These are phyloP conservation scores for Rhinolophus ferrumequinum DNA, from an alignment of 2,113 vertebrate species.

Conservation along the genomic window DNA sequence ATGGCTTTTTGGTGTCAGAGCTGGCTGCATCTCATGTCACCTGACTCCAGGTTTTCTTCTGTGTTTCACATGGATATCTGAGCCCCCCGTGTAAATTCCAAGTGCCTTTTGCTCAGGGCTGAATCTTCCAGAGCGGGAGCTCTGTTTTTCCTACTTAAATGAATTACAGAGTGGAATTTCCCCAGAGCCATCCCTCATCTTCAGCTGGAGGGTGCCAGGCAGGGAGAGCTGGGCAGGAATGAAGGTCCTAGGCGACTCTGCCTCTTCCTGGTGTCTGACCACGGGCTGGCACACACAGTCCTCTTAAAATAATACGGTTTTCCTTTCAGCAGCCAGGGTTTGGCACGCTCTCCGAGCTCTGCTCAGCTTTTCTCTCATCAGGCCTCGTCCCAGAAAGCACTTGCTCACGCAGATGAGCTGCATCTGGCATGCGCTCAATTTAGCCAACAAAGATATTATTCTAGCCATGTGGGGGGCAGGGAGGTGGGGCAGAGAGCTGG, in stretches of 20 bases:
- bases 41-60: background rate
- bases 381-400: conserved; percentile 28
- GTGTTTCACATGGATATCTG: background rate
- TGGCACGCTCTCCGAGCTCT: background rate
- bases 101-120: background rate
- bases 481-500: background rate
- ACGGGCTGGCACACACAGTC: background rate
- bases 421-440: background rate
- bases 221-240: background rate
- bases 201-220: background rate
- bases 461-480: background rate
- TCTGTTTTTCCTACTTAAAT: conserved; percentile 61
- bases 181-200: conserved; percentile 35
- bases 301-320: background rate
- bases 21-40: background rate
- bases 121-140: conserved; percentile 37
- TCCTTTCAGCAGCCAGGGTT: conserved; percentile 18
- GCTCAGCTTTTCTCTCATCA: conserved; percentile 3
- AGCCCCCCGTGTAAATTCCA: background rate
- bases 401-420: conserved; percentile 44
- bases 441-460: background rate
- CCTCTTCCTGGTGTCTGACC: conserved; percentile 1
- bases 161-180: conserved; percentile 67
- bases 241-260: background rate
- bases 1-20: background rate